These are phyloP conservation scores for Drymonia ruficornis DNA, from an alignment of 2,888 invertebrate genomes.

Conservation along the genomic window DNA sequence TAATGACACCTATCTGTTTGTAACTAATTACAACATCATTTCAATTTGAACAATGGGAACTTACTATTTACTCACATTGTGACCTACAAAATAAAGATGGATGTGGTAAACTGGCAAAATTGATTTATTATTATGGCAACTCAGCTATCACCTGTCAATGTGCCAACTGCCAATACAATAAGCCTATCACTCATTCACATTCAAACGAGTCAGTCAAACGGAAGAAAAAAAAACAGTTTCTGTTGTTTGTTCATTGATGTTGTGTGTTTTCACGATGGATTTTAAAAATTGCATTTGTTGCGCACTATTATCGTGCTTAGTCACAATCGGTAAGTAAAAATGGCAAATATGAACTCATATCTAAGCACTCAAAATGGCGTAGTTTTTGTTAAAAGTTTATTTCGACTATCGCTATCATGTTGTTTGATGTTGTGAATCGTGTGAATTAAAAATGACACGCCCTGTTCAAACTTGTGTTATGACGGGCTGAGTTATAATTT, in stretches of 20 bases:
- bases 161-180: no score
- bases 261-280: slow-evolving; percentile 50
- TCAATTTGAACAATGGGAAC: no score
- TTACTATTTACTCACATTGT: no score
- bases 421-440: background rate
- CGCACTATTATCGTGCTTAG: slow-evolving; percentile 47
- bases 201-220: slow-evolving; percentile 37
- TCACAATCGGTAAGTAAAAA: slow-evolving; percentile 57
- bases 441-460: slow-evolving; percentile 22
- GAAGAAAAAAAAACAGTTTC: slow-evolving; percentile 16
- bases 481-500: no score
- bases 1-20: no score
- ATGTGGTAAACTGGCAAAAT: background rate
- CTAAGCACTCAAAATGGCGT: slow-evolving; percentile 16
- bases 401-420: background rate
- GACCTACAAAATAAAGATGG: background rate
- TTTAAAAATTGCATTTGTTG: slow-evolving; percentile 49
- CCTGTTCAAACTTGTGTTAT: slow-evolving; percentile 7
- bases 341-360: background rate
- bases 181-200: slow-evolving; percentile 12
- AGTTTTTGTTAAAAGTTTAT: slow-evolving; percentile 8
- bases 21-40: no score
- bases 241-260: slow-evolving; percentile 14
- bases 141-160: no score
- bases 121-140: background rate